Base-by-base conservation (phyloP, 2,888 invertebrate species). In the Xanthia icteritia region DNA sequence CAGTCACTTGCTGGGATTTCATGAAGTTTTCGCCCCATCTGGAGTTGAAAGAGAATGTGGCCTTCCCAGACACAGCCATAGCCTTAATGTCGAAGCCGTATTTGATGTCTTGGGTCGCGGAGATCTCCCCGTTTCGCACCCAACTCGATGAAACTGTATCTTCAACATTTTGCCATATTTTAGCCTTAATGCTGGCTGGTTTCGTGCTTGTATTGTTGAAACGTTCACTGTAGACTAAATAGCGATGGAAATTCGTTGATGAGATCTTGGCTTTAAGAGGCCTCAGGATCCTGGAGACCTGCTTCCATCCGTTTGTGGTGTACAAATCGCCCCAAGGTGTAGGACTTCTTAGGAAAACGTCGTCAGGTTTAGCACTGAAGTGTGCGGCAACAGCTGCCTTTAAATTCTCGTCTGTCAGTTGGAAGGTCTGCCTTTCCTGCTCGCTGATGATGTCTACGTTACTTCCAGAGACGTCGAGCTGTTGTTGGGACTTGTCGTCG, bases 251-350 rank as follows among this genome's bases (percentile, higher is more conserved):
- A 3, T 71, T n/a, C 6, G 82, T 36, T 13, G 65, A 61, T 8
- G 78, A 1, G 3, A 86, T 77, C 36, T 58, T 71, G 0, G 74
- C 89, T 60, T 82, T 78, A 5, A 81, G 83, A 0, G 94, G 93
- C 9, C 70, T 74, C 0, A 94, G 48, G 2, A 87, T 87, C 64
- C 91, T 92, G 2, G 77, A 80, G 6, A 93, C 92, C 60, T 91
- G 91, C 5, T 86, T 66, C 93, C 93, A 94, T 36, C 84, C 80
- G 74, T 91, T 89, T 0, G 85, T 86, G 31, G 77, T 72, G 85
- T 91, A 93, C 0, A 94, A 77, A 71, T 94, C 94, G 0, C 91
- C 92, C 92, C 92, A 94, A 0, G 92, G 92, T 0, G 94, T 94
- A 0, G 94, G 94, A 75, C 92, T 91, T 5, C 79, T 88, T 1